Base-by-base conservation (phyloP, 1,140 invertebrate genomes). In the Bombus waltoni region DNA sequence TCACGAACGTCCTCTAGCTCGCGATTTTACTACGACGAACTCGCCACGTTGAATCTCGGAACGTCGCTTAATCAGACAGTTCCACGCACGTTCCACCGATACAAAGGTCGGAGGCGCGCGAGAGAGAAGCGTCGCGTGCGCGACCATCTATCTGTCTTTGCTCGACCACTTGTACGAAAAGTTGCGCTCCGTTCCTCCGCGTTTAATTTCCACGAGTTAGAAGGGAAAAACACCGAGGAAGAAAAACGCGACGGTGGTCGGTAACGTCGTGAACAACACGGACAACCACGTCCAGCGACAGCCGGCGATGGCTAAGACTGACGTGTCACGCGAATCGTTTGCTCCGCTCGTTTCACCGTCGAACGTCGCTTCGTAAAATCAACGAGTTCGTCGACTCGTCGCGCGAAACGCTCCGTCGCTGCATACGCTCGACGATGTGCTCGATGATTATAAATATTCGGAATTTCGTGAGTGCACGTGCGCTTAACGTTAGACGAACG, bases 51-150 rank as follows among this genome's bases (percentile, higher is more conserved):
- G 88, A 70, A 88, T 88, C 80, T 89, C 80, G 76, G 44, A 78
- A 85, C 79, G 83, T 79, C 78, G 81, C 83, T 88, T 82, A 86
- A 88, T 89, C 87, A 79, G 74, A 57, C n/a, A 79, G 75, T 62
- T 82, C 71, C 68, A 42, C 68, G 79, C 62, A 57, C 72, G 53
- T 72, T 28, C 47, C 6, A 35, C 13, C 8, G 74, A 9, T 35
- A 28, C 32, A 57, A 59, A 75, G 22, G 32, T 18, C 13, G 73
- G 22, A 22, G 5, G 28, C n/a, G 47, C 47, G 32, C 18, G 42
- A 18, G 18, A 22, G 38, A 70, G 11, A 70, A 70, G 32, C 73
- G 68, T 80, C 53, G 68, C 70, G 66, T 71, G 77, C 75, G 22
- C 66, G n/a, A 68, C 65, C 59, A 57, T 87, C 44, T 73, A 62